Base-by-base conservation (phyloP, 2,888 invertebrate species). In the Habroteleia sp. region DNA sequence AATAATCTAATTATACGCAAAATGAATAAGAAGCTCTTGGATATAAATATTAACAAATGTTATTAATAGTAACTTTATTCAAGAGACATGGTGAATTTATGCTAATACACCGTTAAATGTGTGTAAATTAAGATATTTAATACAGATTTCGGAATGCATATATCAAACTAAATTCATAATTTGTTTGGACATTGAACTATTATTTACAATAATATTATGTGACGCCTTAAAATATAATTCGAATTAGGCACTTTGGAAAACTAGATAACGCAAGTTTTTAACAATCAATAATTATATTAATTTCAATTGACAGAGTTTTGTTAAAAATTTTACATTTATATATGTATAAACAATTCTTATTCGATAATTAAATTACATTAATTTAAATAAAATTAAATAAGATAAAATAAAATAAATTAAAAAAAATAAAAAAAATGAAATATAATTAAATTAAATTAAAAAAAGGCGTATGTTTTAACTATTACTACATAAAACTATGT, bases 201-300 rank as follows among this genome's bases (percentile, higher is more conserved):
- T 10, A 13, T 8, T 35, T 50, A 17, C 17, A 17, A 39, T 16
- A 13, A 11, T 13, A 13, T 3, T 23, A 35, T 7, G 29, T 5
- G n/a, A 14, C 11, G 27, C 1, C 6, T 42, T 16, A 50, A 35
- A 52, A n/a, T 35, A 35, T 1, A 20, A 17, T n/a, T n/a, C 27
- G 41, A 56, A 56, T 25, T 25, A 56, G 56, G 56, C 56, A 56
- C 56, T 56, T 56, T 56, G 56, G 56, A 56, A 41, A 56, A 23
- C 0, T 6, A 31, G 0, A 29, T 1, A 37, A 27, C 20, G 13
- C 8, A 37, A 25, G 11, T n/a, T 0, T 5, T 8, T 23, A 10
- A 35, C 20, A 20, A 20, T 7, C 4, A 10, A 13, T 3, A 13
- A 10, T 20, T 11, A 20, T 7, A n/a, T 35, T 25, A 37, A n/a